Percentiles rank a stretch among this genome's conserved stretches.
These are phyloP conservation scores for Achlya flavicornis DNA, from an alignment of 2,888 invertebrate species.

Conservation along the genomic window DNA sequence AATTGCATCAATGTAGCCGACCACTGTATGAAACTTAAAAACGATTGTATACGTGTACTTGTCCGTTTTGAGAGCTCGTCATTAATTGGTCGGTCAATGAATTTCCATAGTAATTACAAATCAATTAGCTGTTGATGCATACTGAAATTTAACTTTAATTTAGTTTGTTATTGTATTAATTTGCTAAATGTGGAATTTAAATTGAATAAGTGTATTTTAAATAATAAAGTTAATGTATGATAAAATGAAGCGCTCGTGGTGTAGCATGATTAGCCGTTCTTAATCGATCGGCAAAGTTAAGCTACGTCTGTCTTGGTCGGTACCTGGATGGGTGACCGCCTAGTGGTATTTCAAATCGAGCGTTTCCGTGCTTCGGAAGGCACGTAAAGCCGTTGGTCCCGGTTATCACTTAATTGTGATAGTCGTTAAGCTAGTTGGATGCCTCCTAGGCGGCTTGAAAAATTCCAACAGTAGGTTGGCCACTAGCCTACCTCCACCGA, in stretches of 20 bases:
- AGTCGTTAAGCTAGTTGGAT: no score
- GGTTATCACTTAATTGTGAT: no score
- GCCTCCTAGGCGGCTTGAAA: no score
- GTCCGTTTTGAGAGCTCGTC: slow-evolving; percentile 1
- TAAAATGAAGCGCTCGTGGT: background rate
- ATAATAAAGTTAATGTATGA: background rate
- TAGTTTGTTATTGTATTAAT: background rate
- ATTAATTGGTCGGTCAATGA: background rate
- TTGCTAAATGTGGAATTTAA: background rate
- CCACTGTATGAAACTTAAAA: background rate
- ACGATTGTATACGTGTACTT: slow-evolving; percentile 4
- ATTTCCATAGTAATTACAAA: background rate
- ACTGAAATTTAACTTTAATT: background rate
- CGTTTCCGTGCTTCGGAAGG: no score
- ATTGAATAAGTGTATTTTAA: background rate
- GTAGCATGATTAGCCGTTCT: no score
- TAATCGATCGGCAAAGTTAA: no score
- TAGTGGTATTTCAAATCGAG: no score
- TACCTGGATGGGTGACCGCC: no score
- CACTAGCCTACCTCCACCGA: no score
- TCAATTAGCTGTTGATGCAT: background rate
- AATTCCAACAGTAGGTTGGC: no score
- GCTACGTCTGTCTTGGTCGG: no score
- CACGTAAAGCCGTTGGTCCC: no score
- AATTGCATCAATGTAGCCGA: slow-evolving; percentile 11